Base-by-base conservation (phyloP, 2,888 invertebrate species). In the Anaspis maculata region DNA sequence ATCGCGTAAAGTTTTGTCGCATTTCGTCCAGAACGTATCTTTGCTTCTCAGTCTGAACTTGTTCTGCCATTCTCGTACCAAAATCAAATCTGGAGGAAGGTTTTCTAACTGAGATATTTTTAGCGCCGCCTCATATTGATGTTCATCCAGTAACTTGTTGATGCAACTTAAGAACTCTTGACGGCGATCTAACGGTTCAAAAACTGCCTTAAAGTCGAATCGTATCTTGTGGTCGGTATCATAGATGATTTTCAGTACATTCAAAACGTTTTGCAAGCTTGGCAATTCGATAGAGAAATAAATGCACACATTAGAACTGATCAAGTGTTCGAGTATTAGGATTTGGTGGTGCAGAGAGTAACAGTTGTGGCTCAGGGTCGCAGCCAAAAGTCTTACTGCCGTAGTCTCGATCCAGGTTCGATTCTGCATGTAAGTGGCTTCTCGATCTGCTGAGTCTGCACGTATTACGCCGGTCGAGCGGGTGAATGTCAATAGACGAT, bases 261-360 rank as follows among this genome's bases (percentile, higher is more conserved):
- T 67, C 37, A 36, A 59, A 45, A 56, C 21, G 27, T 39, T 39
- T 1, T 62, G 56, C 44, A 75, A 72, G 50, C 72, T 62, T 1
- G 73, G 66, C 15, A 54, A 39, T 3, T 54, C 53, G 24, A 64
- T 57, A 38, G 58, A 46, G 34, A 79, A 69, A 44, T 73, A 74
- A 39, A 68, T 68, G 16, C 70, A 71, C 45, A 80, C 71, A 30
- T 76, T 69, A 1, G 74, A 68, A 13, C 69, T 66, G 29, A 72
- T 70, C 21, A 82, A 61, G 39, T 72, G 69, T 28, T 71, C 67
- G 2, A 86, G 59, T 42, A 83, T 76, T 46, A 74, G 70, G 16
- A 75, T 70, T 57, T 81, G 79, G 48, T 78, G 73, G 45, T 70
- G 70, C 0, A 73, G 68, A 30, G 81, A 83, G 22, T 70, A 68